A percentile compares a stretch with the other conserved stretches of the same genome.
Evolutionary conservation across 1,140 invertebrate species (phyloP).

Genomic region (Drosophila jambulina): DNA sequence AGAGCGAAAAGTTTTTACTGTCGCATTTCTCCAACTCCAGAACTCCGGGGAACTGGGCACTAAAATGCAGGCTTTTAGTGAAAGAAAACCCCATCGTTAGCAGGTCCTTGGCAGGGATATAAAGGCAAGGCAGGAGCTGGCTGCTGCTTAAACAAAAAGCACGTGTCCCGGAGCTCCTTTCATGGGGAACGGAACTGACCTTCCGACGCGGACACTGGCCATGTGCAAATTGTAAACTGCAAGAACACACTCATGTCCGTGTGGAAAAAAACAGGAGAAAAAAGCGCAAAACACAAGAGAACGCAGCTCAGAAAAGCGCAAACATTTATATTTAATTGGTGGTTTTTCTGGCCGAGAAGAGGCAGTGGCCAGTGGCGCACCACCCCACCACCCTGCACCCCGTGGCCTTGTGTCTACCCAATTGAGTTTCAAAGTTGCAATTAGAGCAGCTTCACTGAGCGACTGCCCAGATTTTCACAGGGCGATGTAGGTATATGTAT

Average conservation of each 20-base stretch:
- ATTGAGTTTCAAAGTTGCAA: conserved; percentile 83
- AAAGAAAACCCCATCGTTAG: conserved; percentile 40
- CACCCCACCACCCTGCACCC: conserved; percentile 5
- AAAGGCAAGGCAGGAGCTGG: conserved; percentile 24
- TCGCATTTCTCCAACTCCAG: conserved; percentile 67
- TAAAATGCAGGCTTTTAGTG: conserved; percentile 61
- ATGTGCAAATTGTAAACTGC: conserved; percentile 58
- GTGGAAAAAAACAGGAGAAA: conserved; percentile 7
- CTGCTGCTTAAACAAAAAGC: conserved; percentile 67
- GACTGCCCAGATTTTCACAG: conserved; percentile 46
- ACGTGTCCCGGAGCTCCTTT: conserved; percentile 62
- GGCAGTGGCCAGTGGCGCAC: conserved; percentile 19
- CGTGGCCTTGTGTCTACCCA: conserved; percentile 62
- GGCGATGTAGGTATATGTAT: background rate
- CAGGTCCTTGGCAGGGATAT: conserved; percentile 47
- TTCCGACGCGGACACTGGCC: conserved; percentile 50
- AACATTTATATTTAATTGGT: conserved; percentile 80
- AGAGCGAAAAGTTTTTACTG: conserved; percentile 75
- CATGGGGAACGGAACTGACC: conserved; percentile 59
- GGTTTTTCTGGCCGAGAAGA: conserved; percentile 43
- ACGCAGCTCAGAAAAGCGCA: conserved; percentile 67
- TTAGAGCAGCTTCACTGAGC: conserved; percentile 75
- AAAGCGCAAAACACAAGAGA: conserved; percentile 1
- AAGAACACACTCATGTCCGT: conserved; percentile 22
- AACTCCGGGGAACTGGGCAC: conserved; percentile 38